Conservation (phyloP, 2,113 vertebrate species). For the Poeciliopsis turrubarensis region DNA sequence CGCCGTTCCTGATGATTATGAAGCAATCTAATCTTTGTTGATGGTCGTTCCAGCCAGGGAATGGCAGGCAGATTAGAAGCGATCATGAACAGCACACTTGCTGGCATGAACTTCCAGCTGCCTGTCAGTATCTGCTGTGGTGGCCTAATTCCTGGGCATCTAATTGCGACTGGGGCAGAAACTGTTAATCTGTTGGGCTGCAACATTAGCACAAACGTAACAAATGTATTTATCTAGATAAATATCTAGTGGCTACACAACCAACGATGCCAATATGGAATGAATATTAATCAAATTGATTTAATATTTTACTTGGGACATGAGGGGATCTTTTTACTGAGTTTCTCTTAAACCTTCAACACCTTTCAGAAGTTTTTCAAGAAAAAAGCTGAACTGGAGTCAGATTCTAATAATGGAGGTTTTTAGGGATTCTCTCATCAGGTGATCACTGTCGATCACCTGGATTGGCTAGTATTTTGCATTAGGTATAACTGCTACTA, state of each 20-base stretch:
- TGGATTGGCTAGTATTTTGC: too few species aligned
- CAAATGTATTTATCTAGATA: too few species aligned
- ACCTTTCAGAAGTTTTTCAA: too few species aligned
- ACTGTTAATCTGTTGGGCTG: neutral
- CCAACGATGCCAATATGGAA: neutral
- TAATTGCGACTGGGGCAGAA: neutral
- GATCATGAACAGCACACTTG: slow-evolving; percentile 14
- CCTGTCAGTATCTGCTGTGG: slow-evolving; percentile 63
- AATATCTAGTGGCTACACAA: neutral
- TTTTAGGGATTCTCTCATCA: too few species aligned
- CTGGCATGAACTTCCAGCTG: slow-evolving; percentile 20
- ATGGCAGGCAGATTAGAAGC: slow-evolving; percentile 29
- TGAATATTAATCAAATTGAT: neutral
- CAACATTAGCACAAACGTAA: neutral
- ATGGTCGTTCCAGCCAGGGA: slow-evolving; percentile 35
- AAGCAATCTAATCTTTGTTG: slow-evolving; percentile 40
- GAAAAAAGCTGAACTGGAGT: too few species aligned
- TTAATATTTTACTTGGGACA: neutral
- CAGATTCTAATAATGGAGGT: too few species aligned
- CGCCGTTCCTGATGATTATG: neutral
- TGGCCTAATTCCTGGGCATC: slow-evolving; percentile 61
- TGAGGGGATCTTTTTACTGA: too few species aligned
- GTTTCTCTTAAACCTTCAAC: too few species aligned
- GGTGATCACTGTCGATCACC: too few species aligned
- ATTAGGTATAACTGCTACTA: too few species aligned